Conservation (phyloP, 2,888 invertebrate species). For the Spicauda simplicius region DNA sequence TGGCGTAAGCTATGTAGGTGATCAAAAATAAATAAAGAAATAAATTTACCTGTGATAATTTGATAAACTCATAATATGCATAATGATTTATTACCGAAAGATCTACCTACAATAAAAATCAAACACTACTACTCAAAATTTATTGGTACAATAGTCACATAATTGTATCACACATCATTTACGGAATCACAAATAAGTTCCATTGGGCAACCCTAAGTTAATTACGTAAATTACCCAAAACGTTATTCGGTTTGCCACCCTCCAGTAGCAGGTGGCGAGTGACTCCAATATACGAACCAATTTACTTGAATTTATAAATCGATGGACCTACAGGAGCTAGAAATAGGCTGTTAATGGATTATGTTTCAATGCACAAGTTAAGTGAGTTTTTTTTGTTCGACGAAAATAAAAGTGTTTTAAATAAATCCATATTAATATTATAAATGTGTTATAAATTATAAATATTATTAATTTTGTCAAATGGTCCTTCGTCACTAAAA, state of each 20-base stretch:
- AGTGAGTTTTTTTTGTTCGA: neutral
- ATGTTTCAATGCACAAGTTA: neutral
- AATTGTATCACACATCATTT: constrained; percentile 42
- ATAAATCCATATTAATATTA: too few species aligned
- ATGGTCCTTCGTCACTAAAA: too few species aligned
- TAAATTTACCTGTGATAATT: too few species aligned
- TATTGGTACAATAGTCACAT: constrained; percentile 24
- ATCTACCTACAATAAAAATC: neutral
- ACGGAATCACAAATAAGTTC: constrained; percentile 40
- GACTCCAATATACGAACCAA: constrained; percentile 28
- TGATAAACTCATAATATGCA: too few species aligned
- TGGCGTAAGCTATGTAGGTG: too few species aligned
- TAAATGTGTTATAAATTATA: too few species aligned
- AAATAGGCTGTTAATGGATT: constrained; percentile 1
- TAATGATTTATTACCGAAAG: too few species aligned
- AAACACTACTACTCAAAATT: constrained; percentile 5
- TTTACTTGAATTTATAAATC: constrained; percentile 29
- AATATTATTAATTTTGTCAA: too few species aligned
- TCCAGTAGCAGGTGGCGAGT: constrained; percentile 39
- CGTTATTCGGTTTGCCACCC: constrained; percentile 37
- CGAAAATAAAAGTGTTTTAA: neutral
- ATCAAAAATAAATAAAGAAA: too few species aligned
- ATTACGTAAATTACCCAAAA: constrained; percentile 43
- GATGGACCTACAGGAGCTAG: constrained; percentile 1
- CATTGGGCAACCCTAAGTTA: constrained; percentile 37